phyloP scores from a whole-genome alignment of 1,140 invertebrate species.

The Acromyrmex charruanus region DNA sequence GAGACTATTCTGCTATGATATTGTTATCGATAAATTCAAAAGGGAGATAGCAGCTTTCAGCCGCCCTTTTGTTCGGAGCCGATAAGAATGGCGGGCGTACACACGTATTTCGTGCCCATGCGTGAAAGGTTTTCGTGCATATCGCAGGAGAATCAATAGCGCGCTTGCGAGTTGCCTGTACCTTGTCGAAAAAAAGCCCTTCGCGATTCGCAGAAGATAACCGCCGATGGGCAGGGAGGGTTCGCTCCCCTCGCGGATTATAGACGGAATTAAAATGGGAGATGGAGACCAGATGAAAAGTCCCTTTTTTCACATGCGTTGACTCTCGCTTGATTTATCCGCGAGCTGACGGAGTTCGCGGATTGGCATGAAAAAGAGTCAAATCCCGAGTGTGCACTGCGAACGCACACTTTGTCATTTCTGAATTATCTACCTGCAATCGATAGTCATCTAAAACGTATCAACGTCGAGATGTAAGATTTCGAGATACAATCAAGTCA shows the following conservation, averaged over 20 bases:
- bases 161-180: slow-evolving; percentile 26
- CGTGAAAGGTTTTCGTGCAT: slow-evolving; percentile 61
- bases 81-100: slow-evolving; percentile 45
- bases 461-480: neutral
- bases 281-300: slow-evolving; percentile 54
- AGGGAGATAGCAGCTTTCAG: slow-evolving; percentile 40
- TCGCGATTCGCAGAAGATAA: slow-evolving; percentile 73
- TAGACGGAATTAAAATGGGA: slow-evolving; percentile 69
- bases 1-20: slow-evolving; percentile 34
- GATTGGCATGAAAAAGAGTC: slow-evolving; percentile 1
- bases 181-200: slow-evolving; percentile 67
- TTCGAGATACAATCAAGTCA: slow-evolving; percentile 34
- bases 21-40: slow-evolving; percentile 25
- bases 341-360: slow-evolving; percentile 12
- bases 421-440: slow-evolving; percentile 7
- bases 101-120: slow-evolving; percentile 38
- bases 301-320: slow-evolving; percentile 26
- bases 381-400: neutral
- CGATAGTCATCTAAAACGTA: slow-evolving; percentile 38
- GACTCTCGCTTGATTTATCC: slow-evolving; percentile 42
- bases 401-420: neutral
- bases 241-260: slow-evolving; percentile 64
- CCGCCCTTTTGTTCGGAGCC: slow-evolving; percentile 34
- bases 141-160: slow-evolving; percentile 66
- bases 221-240: slow-evolving; percentile 22